These are phyloP conservation scores for Oncorhynchus kisutch DNA, from an alignment of 2,113 vertebrate species.

Conservation along the genomic window DNA sequence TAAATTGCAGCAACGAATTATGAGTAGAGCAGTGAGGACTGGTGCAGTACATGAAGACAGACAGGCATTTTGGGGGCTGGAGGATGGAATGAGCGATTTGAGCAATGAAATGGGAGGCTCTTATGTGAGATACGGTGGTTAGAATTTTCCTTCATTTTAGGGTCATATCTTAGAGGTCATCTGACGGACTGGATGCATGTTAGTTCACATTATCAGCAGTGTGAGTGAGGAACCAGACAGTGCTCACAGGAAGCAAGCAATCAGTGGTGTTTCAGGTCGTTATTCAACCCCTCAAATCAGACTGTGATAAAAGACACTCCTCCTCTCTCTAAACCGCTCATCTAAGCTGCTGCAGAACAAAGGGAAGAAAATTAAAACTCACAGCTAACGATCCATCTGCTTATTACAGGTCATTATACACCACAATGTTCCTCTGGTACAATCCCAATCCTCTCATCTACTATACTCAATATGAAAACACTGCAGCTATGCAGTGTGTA, in stretches of 20 bases:
- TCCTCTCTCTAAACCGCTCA: background rate
- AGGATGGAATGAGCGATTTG: too few species aligned
- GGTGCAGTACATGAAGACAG: slow-evolving; percentile 28
- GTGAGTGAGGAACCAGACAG: background rate
- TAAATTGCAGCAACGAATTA: too few species aligned
- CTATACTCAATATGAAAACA: background rate
- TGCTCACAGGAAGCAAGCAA: background rate
- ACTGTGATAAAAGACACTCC: background rate
- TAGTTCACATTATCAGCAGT: background rate
- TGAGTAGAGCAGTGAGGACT: slow-evolving; percentile 20
- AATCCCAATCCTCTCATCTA: background rate
- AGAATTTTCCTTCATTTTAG: too few species aligned
- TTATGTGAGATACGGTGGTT: too few species aligned
- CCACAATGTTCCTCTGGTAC: background rate
- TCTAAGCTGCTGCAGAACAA: background rate
- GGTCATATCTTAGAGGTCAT: too few species aligned
- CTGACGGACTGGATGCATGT: background rate
- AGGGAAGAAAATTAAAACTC: slow-evolving; percentile 26
- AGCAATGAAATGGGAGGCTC: too few species aligned
- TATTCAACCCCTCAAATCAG: background rate
- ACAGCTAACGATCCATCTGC: slow-evolving; percentile 19
- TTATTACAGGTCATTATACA: slow-evolving; percentile 34
- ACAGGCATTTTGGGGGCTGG: background rate
- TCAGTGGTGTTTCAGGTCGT: background rate
- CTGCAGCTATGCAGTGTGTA: too few species aligned